Base-by-base conservation (phyloP, 1,140 invertebrate genomes). In the Hypsibius dujardini region DNA sequence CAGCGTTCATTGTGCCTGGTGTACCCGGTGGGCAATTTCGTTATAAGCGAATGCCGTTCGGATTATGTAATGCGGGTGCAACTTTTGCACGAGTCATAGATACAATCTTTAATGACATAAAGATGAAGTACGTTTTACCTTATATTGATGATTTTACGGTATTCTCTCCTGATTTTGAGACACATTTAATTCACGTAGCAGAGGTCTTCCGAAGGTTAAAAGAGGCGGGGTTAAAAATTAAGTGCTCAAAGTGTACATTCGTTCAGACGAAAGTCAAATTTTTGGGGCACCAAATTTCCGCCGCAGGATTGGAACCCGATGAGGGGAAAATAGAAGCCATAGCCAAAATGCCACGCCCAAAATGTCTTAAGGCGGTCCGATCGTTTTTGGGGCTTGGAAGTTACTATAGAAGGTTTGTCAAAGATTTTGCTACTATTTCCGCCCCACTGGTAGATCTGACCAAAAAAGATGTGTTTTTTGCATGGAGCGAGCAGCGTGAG, bases 361-460 rank as follows among this genome's bases (percentile, higher is more conserved):
- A 40, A 46, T 74, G 72, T 70, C 40, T 72, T 47, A 70, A 74
- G 46, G 71, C 74, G 46, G 50, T 75, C 1, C 71, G 74, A 71
- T 73, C 73, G 0, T 78, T 80, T 71, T 59, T 80, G 1, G 79
- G 78, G 1, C 47, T 80, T 47, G 71, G 74, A 1, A 74, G 75
- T 7, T 81, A 80, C 69, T 81, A 77, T 71, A 70, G 80, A 14
- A 72, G 75, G n/a, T 78, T 78, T 72, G 77, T 80, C 14, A 46
- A 72, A 47, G 71, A 74, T 47, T 76, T 74, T 70, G 71, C 75
- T 0, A 46, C 71, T 46, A 72, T 76, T 1, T 71, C 74, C 1
- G 69, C 72, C 15, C 74, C 75, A 0, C 72, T 0, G n/a, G 3
- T 45, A 70, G 45, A 15, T 42, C 47, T 1, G 14, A 14, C 42